Evolutionary conservation across 2,113 vertebrate genomes (phyloP).

Genomic region (Myxocyprinus asiaticus): DNA sequence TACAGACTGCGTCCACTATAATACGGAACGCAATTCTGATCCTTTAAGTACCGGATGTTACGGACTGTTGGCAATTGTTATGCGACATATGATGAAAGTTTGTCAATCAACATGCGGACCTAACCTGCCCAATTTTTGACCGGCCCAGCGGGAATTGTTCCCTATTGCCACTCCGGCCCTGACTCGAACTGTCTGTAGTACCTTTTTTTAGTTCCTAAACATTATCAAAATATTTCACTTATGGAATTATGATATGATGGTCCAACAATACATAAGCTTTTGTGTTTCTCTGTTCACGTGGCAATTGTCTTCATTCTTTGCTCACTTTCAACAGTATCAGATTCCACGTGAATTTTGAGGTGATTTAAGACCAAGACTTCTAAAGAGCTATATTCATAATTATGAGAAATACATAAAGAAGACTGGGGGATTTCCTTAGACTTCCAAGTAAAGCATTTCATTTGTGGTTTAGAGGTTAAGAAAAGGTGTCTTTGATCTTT

Average conservation of each 20-base stretch:
- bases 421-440: slow-evolving; percentile 41
- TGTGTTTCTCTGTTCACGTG: neutral
- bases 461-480: slow-evolving; percentile 47
- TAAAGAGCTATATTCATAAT: slow-evolving; percentile 14
- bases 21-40: too few species aligned
- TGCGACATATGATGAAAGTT: too few species aligned
- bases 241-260: neutral
- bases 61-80: too few species aligned
- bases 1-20: too few species aligned
- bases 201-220: neutral
- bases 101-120: too few species aligned
- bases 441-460: slow-evolving; percentile 40
- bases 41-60: too few species aligned
- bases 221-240: too few species aligned
- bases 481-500: slow-evolving; percentile 40
- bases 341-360: neutral
- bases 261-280: neutral
- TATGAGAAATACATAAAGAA: slow-evolving; percentile 38
- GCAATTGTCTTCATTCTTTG: neutral
- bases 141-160: too few species aligned
- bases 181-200: too few species aligned
- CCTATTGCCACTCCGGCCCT: too few species aligned
- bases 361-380: neutral
- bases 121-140: too few species aligned
- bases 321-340: neutral